phyloP scores from a whole-genome alignment of 2,888 invertebrate genomes.

The Syrphus vitripennis region DNA sequence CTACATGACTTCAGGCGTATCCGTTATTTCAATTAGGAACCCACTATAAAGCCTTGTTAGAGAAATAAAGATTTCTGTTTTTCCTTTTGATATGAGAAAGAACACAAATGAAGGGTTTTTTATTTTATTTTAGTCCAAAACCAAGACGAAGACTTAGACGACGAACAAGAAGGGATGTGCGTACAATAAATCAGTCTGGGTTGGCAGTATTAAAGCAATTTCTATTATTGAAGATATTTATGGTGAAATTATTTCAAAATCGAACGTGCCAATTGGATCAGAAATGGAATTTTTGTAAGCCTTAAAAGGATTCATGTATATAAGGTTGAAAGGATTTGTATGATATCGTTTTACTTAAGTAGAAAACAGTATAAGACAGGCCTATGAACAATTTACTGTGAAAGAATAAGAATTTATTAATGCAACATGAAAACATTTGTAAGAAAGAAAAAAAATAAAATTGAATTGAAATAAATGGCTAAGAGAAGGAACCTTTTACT shows the following conservation, averaged over 20 bases:
- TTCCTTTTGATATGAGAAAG: neutral
- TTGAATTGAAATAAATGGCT: neutral
- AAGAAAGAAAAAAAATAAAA: neutral
- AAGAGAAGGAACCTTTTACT: too few species aligned
- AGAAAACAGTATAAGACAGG: neutral
- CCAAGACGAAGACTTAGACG: neutral
- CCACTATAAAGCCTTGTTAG: neutral
- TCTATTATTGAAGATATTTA: conserved; percentile 40
- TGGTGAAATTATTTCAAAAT: conserved; percentile 44
- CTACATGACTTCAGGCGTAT: conserved; percentile 35
- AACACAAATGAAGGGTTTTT: neutral
- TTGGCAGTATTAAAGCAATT: conserved; percentile 10
- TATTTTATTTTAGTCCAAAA: neutral
- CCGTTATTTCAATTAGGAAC: conserved; percentile 52
- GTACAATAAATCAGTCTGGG: conserved; percentile 25
- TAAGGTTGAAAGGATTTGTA: conserved; percentile 1
- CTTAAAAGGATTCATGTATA: neutral
- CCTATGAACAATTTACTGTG: neutral
- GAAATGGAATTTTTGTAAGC: neutral
- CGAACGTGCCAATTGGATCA: conserved; percentile 49
- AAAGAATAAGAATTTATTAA: neutral
- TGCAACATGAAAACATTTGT: neutral
- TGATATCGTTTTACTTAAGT: neutral
- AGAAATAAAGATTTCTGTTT: neutral
- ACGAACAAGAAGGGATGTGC: neutral